Percentiles rank a stretch among this genome's conserved stretches.
Conservation (phyloP, 2,113 vertebrate genomes). For the Amblyornis subalaris region DNA sequence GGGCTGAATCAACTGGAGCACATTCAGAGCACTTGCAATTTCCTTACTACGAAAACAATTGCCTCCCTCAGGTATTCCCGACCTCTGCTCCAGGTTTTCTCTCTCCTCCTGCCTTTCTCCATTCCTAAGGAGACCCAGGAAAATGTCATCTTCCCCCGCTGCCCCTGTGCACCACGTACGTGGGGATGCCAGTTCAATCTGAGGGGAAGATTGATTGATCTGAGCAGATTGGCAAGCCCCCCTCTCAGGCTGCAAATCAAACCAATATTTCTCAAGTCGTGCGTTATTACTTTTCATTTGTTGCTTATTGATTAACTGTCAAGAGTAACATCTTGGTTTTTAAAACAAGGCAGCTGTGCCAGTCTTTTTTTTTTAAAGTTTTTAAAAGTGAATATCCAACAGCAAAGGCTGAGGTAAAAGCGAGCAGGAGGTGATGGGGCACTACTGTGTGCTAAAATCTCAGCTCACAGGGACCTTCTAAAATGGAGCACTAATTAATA, state of each 20-base stretch:
- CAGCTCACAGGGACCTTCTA: neutral
- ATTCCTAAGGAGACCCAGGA: neutral
- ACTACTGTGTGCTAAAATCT: neutral
- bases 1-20: neutral
- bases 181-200: conserved; percentile 8
- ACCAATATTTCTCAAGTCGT: conserved; percentile 62
- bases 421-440: neutral
- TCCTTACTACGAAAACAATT: neutral
- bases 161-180: neutral
- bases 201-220: conserved; percentile 57
- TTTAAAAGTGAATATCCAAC: neutral
- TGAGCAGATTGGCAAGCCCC: conserved; percentile 40
- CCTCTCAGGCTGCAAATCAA: conserved; percentile 53
- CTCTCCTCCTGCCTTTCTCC: neutral
- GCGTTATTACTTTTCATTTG: conserved; percentile 73
- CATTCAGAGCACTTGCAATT: neutral
- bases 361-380: neutral
- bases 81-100: neutral
- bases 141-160: neutral
- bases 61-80: accelerated
- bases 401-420: neutral
- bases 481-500: neutral
- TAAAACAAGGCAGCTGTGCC: conserved; percentile 51
- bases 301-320: conserved; percentile 72
- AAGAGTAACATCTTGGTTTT: conserved; percentile 53